phyloP scores from a whole-genome alignment of 2,888 invertebrate genomes.

The Euspilapteryx auroguttella region DNA sequence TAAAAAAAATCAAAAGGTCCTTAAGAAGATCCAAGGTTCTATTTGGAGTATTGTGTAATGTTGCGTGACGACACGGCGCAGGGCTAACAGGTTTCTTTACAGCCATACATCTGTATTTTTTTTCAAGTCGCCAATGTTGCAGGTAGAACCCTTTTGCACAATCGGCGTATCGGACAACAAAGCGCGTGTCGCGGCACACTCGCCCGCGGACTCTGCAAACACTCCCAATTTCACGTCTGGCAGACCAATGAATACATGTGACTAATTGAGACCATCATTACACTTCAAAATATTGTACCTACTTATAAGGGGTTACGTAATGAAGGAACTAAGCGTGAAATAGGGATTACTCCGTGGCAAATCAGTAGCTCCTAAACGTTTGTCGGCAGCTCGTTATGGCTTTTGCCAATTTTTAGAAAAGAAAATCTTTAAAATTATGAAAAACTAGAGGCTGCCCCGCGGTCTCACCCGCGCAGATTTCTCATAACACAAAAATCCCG shows the following conservation, averaged over 20 bases:
- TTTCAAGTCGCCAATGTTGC: slow-evolving; percentile 16
- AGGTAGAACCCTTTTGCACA: slow-evolving; percentile 60
- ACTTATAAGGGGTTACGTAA: too few species aligned
- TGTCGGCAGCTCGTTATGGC: too few species aligned
- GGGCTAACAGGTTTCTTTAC: slow-evolving; percentile 20
- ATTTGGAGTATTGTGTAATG: slow-evolving; percentile 58
- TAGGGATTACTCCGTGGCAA: too few species aligned
- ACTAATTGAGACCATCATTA: slow-evolving; percentile 43
- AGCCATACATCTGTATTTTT: too few species aligned
- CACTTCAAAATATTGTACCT: slow-evolving; percentile 24
- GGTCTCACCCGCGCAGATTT: too few species aligned
- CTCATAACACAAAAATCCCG: too few species aligned
- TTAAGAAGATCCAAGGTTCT: slow-evolving; percentile 45
- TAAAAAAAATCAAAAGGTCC: slow-evolving; percentile 36
- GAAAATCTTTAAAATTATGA: too few species aligned
- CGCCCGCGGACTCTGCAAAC: slow-evolving; percentile 35
- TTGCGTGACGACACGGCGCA: slow-evolving; percentile 43
- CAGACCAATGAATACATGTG: slow-evolving; percentile 38
- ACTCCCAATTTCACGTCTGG: slow-evolving; percentile 49
- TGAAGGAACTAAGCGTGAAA: slow-evolving; percentile 36
- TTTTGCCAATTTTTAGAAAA: too few species aligned
- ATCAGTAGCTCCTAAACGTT: too few species aligned
- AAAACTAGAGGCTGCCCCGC: too few species aligned
- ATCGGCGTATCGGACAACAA: slow-evolving; percentile 38
- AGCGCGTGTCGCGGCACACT: slow-evolving; percentile 41